Conservation (phyloP, 2,113 vertebrate genomes). For the Trochalopteron elliotii region DNA sequence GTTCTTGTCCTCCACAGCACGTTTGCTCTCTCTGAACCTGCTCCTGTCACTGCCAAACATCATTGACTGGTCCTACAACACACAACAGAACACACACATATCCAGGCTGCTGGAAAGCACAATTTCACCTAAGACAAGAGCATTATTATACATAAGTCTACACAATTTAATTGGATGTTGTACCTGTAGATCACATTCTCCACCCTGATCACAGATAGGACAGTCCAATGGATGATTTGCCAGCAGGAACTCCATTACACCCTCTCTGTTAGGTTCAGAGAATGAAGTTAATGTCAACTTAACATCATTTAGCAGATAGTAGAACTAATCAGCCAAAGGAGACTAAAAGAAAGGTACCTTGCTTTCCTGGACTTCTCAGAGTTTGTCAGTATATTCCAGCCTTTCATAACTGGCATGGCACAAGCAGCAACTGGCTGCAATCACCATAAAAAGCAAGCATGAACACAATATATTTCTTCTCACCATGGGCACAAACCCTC, state of each 20-base stretch:
- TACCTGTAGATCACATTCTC: conserved; percentile 98
- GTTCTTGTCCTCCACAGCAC: conserved; percentile 98
- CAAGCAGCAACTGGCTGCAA: conserved; percentile 93
- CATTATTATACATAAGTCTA: background rate
- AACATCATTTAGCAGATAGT: background rate
- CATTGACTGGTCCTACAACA: conserved; percentile 94
- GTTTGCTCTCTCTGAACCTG: conserved; percentile 90
- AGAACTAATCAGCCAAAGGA: background rate
- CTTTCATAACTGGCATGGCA: conserved; percentile 98
- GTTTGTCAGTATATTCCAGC: conserved; percentile 95
- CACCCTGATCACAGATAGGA: conserved; percentile 96
- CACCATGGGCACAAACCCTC: background rate
- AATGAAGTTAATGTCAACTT: background rate
- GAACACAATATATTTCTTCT: background rate
- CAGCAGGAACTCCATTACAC: conserved; percentile 95
- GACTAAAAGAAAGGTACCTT: conserved; percentile 75
- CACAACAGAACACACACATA: background rate
- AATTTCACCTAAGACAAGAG: background rate
- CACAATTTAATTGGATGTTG: background rate
- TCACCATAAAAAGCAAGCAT: conserved; percentile 8
- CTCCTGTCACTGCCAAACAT: conserved; percentile 97
- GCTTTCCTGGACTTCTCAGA: conserved; percentile 94
- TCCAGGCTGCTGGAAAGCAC: background rate
- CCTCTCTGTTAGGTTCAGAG: conserved; percentile 81
- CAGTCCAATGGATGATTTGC: conserved; percentile 95